A percentile compares a stretch with the other conserved stretches of the same genome.
Conservation (phyloP, 2,113 vertebrate species). For the Catagonus wagneri region DNA sequence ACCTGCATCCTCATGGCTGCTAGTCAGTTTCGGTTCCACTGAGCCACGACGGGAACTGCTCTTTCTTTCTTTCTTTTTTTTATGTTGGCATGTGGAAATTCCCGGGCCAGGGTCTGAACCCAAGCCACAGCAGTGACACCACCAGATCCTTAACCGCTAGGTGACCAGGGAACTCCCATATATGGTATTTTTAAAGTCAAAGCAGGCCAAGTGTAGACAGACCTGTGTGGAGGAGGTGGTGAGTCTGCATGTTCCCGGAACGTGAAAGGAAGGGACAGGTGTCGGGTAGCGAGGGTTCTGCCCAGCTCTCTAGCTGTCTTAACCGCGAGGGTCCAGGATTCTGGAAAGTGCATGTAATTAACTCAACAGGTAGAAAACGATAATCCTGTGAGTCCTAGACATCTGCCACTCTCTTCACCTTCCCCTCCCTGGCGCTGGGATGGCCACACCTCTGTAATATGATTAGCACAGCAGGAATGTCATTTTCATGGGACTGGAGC, state of each 20-base stretch:
- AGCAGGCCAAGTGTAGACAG: neutral
- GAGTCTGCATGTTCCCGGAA: neutral
- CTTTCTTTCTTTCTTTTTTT: no score
- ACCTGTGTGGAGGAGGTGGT: neutral
- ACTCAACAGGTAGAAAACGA: constrained; percentile 19
- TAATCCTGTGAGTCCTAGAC: neutral
- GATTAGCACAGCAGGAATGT: constrained; percentile 7
- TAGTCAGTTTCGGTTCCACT: no score
- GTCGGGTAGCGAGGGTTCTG: neutral
- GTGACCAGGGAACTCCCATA: no score
- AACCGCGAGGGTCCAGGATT: neutral
- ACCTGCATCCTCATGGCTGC: no score
- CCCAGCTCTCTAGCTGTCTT: neutral
- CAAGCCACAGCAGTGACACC: no score
- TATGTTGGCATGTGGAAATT: no score
- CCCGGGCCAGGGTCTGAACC: no score
- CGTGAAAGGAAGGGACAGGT: neutral
- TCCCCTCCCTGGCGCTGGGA: neutral
- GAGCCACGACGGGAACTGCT: no score
- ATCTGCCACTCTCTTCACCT: neutral
- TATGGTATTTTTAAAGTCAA: neutral
- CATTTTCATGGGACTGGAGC: neutral
- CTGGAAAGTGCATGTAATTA: neutral
- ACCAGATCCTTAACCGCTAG: no score
- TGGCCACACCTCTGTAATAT: neutral